These are phyloP conservation scores for Malurus elegans DNA, from an alignment of 2,113 vertebrate genomes.

Conservation along the genomic window DNA sequence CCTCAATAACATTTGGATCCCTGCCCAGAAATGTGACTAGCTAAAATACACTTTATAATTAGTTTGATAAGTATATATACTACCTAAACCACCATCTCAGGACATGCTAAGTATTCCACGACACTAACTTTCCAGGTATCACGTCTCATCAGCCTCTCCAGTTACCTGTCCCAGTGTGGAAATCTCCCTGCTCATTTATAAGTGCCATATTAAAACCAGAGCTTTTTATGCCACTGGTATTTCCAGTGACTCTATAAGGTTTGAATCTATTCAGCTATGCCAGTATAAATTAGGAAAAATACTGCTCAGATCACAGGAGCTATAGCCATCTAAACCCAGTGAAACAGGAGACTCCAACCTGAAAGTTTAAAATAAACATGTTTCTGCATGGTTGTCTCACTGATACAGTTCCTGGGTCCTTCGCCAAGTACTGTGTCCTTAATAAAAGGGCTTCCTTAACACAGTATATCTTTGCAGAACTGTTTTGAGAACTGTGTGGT, in stretches of 20 bases:
- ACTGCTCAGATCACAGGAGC: not conserved
- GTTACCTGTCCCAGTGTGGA: not conserved
- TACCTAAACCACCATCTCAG: not conserved
- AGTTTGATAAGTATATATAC: not conserved
- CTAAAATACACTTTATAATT: conserved; percentile 11
- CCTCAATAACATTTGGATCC: not conserved
- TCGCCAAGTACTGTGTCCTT: not conserved
- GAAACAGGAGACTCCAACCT: conserved; percentile 1
- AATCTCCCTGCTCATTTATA: conserved; percentile 11
- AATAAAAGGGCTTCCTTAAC: not conserved
- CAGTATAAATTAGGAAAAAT: not conserved
- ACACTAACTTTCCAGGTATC: conserved; percentile 16
- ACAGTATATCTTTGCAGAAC: not conserved
- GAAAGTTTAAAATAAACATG: conserved; percentile 16
- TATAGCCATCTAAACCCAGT: not conserved
- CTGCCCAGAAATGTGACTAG: not conserved
- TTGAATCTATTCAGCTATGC: not conserved
- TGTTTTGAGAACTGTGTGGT: not conserved
- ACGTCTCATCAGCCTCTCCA: not conserved
- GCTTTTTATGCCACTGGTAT: not conserved
- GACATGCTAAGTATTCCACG: not conserved
- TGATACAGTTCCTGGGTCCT: not conserved
- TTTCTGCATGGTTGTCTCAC: not conserved
- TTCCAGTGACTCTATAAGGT: not conserved
- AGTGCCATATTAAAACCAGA: conserved; percentile 21